Evolutionary conservation across 2,888 invertebrate species (phyloP).

Genomic region (Drosophila lacicola): DNA sequence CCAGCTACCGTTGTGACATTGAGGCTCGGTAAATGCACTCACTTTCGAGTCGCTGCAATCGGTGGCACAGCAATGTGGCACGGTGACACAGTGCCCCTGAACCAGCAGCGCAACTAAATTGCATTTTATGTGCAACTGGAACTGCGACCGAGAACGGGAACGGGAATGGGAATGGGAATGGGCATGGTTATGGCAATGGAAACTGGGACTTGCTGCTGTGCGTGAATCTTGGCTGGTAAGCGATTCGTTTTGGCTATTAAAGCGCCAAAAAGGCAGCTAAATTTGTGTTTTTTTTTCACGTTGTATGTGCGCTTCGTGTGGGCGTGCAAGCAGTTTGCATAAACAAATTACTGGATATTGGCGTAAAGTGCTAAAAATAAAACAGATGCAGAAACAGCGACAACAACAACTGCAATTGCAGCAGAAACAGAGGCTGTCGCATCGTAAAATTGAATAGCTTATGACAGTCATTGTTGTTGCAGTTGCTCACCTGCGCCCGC

Average conservation of each 20-base stretch:
- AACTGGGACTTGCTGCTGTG: conserved; percentile 60
- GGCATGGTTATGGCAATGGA: neutral
- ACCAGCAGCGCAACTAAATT: conserved; percentile 72
- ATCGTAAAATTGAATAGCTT: conserved; percentile 53
- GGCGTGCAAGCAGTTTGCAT: conserved; percentile 36
- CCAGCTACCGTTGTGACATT: conserved; percentile 70
- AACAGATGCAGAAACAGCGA: conserved; percentile 18
- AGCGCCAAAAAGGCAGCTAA: conserved; percentile 51
- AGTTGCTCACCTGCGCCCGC: conserved; percentile 29
- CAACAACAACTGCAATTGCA: neutral
- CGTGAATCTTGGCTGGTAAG: conserved; percentile 60
- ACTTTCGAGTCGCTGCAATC: conserved; percentile 2
- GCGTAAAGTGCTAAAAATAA: conserved; percentile 55
- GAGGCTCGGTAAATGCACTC: conserved; percentile 20
- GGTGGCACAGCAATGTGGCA: conserved; percentile 15
- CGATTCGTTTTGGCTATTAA: conserved; percentile 75
- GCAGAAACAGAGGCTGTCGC: conserved; percentile 23
- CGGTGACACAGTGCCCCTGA: conserved; percentile 33
- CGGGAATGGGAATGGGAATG: neutral
- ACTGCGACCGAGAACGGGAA: conserved; percentile 1
- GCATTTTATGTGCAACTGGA: conserved; percentile 60
- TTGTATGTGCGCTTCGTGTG: conserved; percentile 8
- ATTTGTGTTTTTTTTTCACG: conserved; percentile 14
- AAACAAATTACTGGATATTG: conserved; percentile 50
- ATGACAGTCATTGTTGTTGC: conserved; percentile 49